Evolutionary conservation across 1,140 invertebrate genomes (phyloP), one percentile per base, ranked within the genome.

Genomic region (Cherax quadricarinatus): DNA sequence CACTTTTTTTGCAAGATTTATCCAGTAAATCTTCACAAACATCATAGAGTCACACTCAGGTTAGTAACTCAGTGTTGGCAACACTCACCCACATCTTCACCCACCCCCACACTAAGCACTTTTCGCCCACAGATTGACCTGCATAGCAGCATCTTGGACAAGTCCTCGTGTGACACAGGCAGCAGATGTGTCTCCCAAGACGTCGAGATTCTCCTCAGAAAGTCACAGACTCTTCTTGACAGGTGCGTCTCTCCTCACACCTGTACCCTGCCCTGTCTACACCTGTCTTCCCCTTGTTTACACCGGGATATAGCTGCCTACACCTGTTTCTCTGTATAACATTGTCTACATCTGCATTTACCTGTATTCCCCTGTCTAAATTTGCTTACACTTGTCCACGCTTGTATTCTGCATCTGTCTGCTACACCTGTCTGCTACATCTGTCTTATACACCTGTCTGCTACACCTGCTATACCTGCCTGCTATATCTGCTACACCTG

Each of bases 151-250:
- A 84, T 90, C 83, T 49, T 93, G 78, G 92, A 89, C 82, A 89
- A 93, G n/a, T 91, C 73, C 12, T 93, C 88, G 6, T 90, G 92
- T 57, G 84, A 90, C 53, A 93, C 92, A 1, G 89, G 92, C 7
- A 86, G 92, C 24, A 78, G 88, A 6, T 90, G 89, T 30, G 88
- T 90, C 16, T 90, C 88, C 5, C 92, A 86, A 48, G 88, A 90
- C 30, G 87, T 89, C 0, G 89, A 86, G 21, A 89, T 90, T 1
- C 87, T 93, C 16, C 85, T 93, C 5, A 66, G 85, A 1, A 93
- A 86, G 92, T 86, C 86, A 9, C 87, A 88, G 51, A 86, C 88
- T 0, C 89, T 90, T 48, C 53, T 57, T 9, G 53, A 57, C 53
- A 57, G 53, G 53, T 57, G 53, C 14, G 30, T 4, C 70, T 75